Percentiles rank a stretch among this genome's conserved stretches.
These are phyloP conservation scores for Tinea semifulvella DNA, from an alignment of 2,888 invertebrate genomes.

Conservation along the genomic window DNA sequence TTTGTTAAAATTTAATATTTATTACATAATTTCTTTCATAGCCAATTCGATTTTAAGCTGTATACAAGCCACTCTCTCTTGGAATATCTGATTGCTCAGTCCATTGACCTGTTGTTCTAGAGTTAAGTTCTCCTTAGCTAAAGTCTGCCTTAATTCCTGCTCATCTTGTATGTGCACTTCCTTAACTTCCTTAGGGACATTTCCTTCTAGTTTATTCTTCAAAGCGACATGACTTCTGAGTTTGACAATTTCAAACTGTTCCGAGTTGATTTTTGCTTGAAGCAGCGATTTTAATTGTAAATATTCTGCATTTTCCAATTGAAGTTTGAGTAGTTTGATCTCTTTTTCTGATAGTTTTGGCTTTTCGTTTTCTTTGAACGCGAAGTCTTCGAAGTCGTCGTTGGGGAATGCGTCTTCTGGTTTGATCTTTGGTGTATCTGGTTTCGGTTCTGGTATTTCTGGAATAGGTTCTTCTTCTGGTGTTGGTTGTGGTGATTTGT, in stretches of 20 bases:
- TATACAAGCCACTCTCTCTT: conserved; percentile 76
- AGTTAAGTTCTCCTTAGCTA: conserved; percentile 70
- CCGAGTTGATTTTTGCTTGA: conserved; percentile 74
- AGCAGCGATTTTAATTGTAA: conserved; percentile 74
- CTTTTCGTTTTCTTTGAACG: conserved; percentile 32
- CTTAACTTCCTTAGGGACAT: conserved; percentile 39
- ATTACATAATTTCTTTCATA: conserved; percentile 65
- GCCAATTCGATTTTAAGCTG: conserved; percentile 75
- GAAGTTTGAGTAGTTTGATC: conserved; percentile 63
- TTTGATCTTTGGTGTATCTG: conserved; percentile 26
- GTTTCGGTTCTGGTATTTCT: conserved; percentile 15
- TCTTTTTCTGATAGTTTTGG: conserved; percentile 68
- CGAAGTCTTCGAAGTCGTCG: conserved; percentile 39
- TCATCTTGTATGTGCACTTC: conserved; percentile 45
- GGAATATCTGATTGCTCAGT: conserved; percentile 74
- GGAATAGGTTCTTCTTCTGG: conserved; percentile 18
- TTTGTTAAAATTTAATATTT: too few relatives aligned
- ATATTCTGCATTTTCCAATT: conserved; percentile 73
- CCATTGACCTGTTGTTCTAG: conserved; percentile 74
- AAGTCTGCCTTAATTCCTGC: conserved; percentile 45
- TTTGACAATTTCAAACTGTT: conserved; percentile 76
- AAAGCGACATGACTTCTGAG: conserved; percentile 64
- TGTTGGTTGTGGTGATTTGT: conserved; percentile 19
- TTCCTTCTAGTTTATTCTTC: conserved; percentile 54
- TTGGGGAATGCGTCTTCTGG: conserved; percentile 38